A percentile compares a stretch with the other conserved stretches of the same genome.
phyloP scores from a whole-genome alignment of 2,113 vertebrate genomes.

The Callionymus lyra region DNA sequence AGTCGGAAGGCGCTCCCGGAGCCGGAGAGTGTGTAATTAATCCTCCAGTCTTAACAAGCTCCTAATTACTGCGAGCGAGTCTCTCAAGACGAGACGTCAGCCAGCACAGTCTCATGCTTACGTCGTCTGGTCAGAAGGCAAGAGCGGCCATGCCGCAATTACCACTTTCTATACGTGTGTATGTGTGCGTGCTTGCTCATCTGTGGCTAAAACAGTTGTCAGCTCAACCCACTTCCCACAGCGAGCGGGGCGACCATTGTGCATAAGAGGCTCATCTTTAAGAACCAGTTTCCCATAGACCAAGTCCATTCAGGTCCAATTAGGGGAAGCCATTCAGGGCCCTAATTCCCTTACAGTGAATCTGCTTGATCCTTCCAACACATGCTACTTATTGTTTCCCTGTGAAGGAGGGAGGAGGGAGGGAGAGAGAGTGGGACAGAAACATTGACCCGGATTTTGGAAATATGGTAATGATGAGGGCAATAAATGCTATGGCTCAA shows the following conservation, averaged over 20 bases:
- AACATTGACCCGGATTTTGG: conserved; percentile 61
- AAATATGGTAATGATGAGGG: conserved; percentile 60
- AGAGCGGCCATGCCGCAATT: conserved; percentile 43
- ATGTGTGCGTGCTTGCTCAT: conserved; percentile 23
- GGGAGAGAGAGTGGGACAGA: conserved; percentile 26
- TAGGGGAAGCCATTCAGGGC: conserved; percentile 61
- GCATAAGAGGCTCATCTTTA: conserved; percentile 54
- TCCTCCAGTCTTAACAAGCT: conserved; percentile 50
- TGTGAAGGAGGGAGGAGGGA: conserved; percentile 10
- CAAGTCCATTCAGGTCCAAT: conserved; percentile 65
- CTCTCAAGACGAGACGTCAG: conserved; percentile 47
- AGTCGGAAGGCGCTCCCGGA: conserved; percentile 5
- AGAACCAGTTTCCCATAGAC: conserved; percentile 62
- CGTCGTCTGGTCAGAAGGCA: conserved; percentile 54
- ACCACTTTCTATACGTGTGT: conserved; percentile 12
- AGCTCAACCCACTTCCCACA: conserved; percentile 68
- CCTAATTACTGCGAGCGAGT: conserved; percentile 55
- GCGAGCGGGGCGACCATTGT: conserved; percentile 36
- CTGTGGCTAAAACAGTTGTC: conserved; percentile 43
- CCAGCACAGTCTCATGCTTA: conserved; percentile 26
- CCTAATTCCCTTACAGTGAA: conserved; percentile 67
- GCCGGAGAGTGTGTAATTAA: conserved; percentile 49
- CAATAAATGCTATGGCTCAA: conserved; percentile 53
- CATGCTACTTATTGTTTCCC: conserved; percentile 63
- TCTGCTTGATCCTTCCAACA: conserved; percentile 62